Conservation (phyloP, 2,113 vertebrate species). For the Dipodomys ordii region DNA sequence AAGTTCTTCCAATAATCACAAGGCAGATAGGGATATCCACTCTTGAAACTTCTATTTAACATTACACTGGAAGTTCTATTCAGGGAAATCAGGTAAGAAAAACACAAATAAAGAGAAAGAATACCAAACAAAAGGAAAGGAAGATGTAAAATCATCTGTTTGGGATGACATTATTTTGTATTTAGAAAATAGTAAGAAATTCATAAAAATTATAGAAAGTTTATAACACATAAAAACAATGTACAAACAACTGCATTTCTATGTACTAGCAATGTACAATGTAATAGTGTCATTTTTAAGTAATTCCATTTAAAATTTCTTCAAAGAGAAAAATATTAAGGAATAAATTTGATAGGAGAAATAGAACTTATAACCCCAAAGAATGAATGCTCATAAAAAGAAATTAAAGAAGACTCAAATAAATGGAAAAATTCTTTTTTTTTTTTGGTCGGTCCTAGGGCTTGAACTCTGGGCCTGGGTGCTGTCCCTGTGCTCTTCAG, state of each 20-base stretch:
- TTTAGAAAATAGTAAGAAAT: background rate
- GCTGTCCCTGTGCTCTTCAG: too few species aligned
- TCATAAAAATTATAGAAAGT: conserved; percentile 19
- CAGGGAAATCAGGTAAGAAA: background rate
- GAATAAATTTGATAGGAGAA: background rate
- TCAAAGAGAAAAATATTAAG: conserved; percentile 8
- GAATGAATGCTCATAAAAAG: background rate
- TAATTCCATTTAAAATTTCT: background rate
- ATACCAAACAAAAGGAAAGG: too few species aligned
- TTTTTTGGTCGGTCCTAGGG: too few species aligned
- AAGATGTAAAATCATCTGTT: background rate
- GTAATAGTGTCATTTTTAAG: too few species aligned
- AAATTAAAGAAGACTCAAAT: background rate
- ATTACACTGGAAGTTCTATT: background rate
- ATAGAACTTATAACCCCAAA: background rate
- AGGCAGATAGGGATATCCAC: background rate
- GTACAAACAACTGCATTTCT: background rate
- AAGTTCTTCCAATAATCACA: background rate
- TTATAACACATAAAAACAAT: background rate
- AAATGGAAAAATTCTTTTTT: background rate
- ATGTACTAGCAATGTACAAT: background rate
- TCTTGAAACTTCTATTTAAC: background rate
- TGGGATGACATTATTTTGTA: background rate
- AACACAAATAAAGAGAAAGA: background rate
- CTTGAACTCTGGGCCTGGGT: too few species aligned